phyloP scores from a whole-genome alignment of 2,888 invertebrate genomes.

The Ichneumoninae sp. region DNA sequence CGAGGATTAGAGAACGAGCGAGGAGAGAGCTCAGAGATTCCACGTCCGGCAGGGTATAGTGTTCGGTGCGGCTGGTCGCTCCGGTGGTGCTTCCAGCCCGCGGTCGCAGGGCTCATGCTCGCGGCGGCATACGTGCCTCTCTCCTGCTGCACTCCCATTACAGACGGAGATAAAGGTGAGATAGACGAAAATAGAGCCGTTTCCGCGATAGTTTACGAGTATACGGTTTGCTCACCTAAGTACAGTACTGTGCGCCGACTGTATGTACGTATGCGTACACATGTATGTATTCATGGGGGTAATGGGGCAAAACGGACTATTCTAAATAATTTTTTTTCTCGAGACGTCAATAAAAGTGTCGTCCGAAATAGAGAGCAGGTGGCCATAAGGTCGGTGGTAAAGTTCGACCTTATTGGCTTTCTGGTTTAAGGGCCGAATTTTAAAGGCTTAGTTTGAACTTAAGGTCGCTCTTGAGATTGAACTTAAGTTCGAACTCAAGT shows the following conservation, averaged over 20 bases:
- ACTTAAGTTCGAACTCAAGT: too few species aligned
- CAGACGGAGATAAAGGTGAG: constrained; percentile 50
- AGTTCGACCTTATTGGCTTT: not conserved
- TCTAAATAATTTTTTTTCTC: not conserved
- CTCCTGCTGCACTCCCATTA: constrained; percentile 45
- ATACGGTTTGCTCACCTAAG: constrained; percentile 40
- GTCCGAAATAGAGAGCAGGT: too few species aligned
- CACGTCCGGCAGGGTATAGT: constrained; percentile 44
- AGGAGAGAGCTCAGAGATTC: constrained; percentile 48
- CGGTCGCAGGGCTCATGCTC: constrained; percentile 38
- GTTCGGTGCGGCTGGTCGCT: not conserved
- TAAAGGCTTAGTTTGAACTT: too few species aligned
- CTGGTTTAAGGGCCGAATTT: not conserved
- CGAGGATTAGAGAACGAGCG: constrained; percentile 60
- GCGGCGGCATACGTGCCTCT: constrained; percentile 56
- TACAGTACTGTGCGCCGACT: not conserved
- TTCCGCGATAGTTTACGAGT: constrained; percentile 60
- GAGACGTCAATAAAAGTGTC: not conserved
- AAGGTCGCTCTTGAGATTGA: too few species aligned
- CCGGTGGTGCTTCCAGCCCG: not conserved
- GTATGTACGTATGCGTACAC: constrained; percentile 5
- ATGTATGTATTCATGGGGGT: not conserved
- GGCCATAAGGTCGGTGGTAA: not conserved
- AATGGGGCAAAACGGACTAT: not conserved
- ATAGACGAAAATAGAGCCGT: constrained; percentile 67